phyloP scores from a whole-genome alignment of 2,797 vertebrate species.

The Molossus molossus region DNA sequence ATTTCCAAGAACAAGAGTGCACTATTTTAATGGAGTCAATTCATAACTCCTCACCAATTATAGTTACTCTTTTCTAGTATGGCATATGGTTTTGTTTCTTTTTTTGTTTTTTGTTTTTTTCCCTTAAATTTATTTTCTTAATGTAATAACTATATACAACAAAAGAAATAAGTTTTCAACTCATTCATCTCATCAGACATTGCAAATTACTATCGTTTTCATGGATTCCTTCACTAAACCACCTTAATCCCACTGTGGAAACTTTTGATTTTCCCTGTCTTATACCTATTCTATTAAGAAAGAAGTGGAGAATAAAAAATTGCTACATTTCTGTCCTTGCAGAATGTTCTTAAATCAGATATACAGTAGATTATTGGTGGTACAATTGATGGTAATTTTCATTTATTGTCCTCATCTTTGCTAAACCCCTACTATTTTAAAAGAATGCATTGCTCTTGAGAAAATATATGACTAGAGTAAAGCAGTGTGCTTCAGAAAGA shows the following conservation, averaged over 20 bases:
- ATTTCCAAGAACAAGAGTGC: background rate
- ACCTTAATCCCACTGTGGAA: background rate
- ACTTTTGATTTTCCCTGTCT: background rate
- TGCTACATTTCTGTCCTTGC: background rate
- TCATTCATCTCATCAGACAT: background rate
- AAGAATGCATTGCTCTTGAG: constrained; percentile 30
- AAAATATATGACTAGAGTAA: constrained; percentile 55
- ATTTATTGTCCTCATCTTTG: background rate
- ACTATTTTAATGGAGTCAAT: background rate
- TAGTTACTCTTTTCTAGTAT: background rate
- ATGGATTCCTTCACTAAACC: background rate
- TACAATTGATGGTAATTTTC: background rate
- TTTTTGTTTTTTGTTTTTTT: background rate
- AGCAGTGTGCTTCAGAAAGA: background rate
- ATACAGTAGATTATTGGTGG: background rate
- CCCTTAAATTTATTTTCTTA: background rate
- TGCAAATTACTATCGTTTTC: constrained; percentile 38
- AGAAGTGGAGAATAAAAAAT: background rate
- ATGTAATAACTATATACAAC: background rate
- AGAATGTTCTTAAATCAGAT: background rate
- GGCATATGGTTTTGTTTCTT: background rate
- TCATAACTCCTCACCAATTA: background rate
- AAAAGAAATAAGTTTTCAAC: background rate
- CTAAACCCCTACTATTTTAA: background rate
- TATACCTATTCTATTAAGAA: constrained; percentile 1